Evolutionary conservation across 2,797 vertebrate species (phyloP), one percentile per base, ranked within the genome.

Genomic region (Sylvilagus floridanus): DNA sequence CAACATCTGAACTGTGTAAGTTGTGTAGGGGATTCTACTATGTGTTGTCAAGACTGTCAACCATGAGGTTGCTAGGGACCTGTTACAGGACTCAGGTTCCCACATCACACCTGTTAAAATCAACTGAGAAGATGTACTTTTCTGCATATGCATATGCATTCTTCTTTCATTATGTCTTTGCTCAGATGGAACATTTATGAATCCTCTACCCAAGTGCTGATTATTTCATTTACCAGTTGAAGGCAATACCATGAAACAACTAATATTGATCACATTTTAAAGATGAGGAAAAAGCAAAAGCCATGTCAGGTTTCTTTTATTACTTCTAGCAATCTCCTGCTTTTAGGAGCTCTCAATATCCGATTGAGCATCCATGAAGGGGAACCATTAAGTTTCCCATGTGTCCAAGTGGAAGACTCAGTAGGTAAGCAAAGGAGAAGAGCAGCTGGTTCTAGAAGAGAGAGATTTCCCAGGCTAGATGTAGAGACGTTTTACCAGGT

Each of bases 1-100:
- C 52, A 88, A 76, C 19, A 69, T 93, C 79, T 52, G 47, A 88
- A 95, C 88, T 82, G 3, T 84, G 16, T 19, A 42, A 62, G 37
- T n/a, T 84, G 24, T 54, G 89, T 78, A 42, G 19, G 62, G 8
- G 28, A 82, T 75, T 84, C 52, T 89, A 62, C 12, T 69, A 76
- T 84, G 78, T 78, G 42, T 2, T 68, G 12, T 63, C n/a, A 78
- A 73, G 65, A 42, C 84, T 26, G 9, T 78, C 21, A 57, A 65
- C 5, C 30, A 75, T 47, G 9, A 73, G 7, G 76, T n/a, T 75
- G 11, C 71, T 76, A 76, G 17, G 30, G 21, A 91, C 1, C 63
- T 11, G 69, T 19, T 26, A 1, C 0, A 91, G 42, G 52, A 76
- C 16, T 78, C 42, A 24, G 37, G 24, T 78, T 77, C 4, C 30